Conservation (phyloP, 2,888 invertebrate species). For the Germaria angustata region DNA sequence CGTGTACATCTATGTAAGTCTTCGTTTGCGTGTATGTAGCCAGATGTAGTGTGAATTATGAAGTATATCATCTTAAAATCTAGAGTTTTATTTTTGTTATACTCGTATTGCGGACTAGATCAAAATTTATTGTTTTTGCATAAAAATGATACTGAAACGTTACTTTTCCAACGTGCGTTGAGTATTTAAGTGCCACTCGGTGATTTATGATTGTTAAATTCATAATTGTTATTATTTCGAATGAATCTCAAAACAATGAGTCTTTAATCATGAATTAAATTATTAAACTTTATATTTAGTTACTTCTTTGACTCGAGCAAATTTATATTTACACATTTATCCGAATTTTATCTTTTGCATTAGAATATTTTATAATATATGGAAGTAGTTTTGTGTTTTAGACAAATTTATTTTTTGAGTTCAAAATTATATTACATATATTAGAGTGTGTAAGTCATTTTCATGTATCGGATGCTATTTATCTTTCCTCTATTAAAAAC, state of each 20-base stretch:
- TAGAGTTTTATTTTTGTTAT: constrained; percentile 43
- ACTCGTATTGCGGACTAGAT: constrained; percentile 46
- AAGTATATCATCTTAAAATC: constrained; percentile 45
- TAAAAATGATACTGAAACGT: background rate
- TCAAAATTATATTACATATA: too few relatives aligned
- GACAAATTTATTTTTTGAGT: too few relatives aligned
- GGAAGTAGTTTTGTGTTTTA: too few relatives aligned
- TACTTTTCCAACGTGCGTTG: background rate
- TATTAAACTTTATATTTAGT: too few relatives aligned
- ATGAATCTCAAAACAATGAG: constrained; percentile 17
- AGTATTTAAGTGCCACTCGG: background rate
- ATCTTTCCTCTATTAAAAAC: too few relatives aligned
- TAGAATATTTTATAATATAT: too few relatives aligned
- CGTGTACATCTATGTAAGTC: background rate
- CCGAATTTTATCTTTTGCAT: too few relatives aligned
- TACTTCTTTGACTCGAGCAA: too few relatives aligned
- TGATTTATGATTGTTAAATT: constrained; percentile 53
- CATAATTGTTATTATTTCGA: constrained; percentile 53
- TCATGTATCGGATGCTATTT: too few relatives aligned
- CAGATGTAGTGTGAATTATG: background rate
- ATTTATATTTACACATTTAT: too few relatives aligned
- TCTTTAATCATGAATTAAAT: background rate
- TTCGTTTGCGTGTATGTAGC: background rate
- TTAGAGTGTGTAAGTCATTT: too few relatives aligned
- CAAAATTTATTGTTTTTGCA: constrained; percentile 51